Base-by-base conservation (phyloP, 2,113 vertebrate species). In the Pseudopipra pipra region DNA sequence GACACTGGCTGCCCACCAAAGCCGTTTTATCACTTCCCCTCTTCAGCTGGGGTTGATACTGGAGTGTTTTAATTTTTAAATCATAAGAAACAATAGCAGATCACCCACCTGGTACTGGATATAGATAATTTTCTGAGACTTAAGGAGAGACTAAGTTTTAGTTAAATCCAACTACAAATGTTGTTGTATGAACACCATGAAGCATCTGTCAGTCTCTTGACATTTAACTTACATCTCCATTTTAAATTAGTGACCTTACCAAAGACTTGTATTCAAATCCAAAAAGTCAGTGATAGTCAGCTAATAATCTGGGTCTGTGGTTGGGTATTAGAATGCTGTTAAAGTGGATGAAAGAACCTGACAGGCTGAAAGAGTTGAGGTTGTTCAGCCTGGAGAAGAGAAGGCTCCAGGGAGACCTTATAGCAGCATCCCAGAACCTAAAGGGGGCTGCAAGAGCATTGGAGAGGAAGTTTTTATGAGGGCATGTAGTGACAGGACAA, bases 101-200 rank as follows among this genome's bases (percentile, higher is more conserved):
- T 84, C 11, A 43, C 5, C 23, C 43, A 16, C 5, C 8, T 43
- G 13, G 2, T 55, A 46, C 1, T 39, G 21, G 31, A 46, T 33
- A 47, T 75, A 75, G 73, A 49, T 18, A 46, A 22, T 10, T n/a
- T 61, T 41, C 30, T 56, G 33, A 73, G 18, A 7, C 12, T 89
- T 68, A 84, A 76, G 11, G 19, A 39, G 76, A 47, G 9, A 9
- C 30, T 52, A n/a, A 1, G 1, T 23, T 79, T 70, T 1, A 0
- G 7, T 59, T 80, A 21, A 87, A 46, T 61, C 10, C 54, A 61
- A 11, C 33, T 17, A 39, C 12, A 76, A 43, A 72, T 49, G 7
- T 49, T 73, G 20, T 54, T 51, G 12, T 17, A 59, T 0, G 0
- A 61, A 12, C 3, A 1, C 25, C 35, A 72, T 0, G 0, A 61